phyloP scores from a whole-genome alignment of 2,113 vertebrate species.

The Chlorodrepanis virens region DNA sequence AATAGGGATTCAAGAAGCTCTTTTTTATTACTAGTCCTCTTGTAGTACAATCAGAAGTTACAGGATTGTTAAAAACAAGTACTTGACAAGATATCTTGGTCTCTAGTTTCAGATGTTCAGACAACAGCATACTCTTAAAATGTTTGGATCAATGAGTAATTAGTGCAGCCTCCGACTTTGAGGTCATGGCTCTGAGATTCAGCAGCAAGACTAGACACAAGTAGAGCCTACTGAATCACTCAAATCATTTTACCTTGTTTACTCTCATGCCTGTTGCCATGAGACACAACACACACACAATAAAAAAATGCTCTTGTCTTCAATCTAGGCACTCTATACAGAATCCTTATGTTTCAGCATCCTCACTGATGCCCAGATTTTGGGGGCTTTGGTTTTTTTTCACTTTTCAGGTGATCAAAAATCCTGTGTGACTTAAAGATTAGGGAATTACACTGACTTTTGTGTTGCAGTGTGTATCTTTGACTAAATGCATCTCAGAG shows the following conservation, averaged over 20 bases:
- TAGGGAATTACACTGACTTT: not conserved
- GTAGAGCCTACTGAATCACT: not conserved
- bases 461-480: not conserved
- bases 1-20: not conserved
- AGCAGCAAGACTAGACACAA: not conserved
- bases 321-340: not conserved
- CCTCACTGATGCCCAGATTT: not conserved
- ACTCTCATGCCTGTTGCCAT: not conserved
- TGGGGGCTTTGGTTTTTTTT: not conserved
- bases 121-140: not conserved
- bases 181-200: not conserved
- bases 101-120: not conserved
- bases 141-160: not conserved
- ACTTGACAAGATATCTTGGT: not conserved
- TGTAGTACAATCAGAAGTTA: not conserved
- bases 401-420: not conserved
- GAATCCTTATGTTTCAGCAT: not conserved
- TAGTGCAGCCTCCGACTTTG: not conserved
- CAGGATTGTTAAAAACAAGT: not conserved
- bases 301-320: not conserved
- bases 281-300: not conserved
- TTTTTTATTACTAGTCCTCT: not conserved
- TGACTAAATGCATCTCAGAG: not conserved
- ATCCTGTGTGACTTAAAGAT: not conserved
- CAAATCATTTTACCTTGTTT: accelerated